Evolutionary conservation across 2,113 vertebrate species (phyloP), one percentile per base, ranked within the genome.

Genomic region (Nyctereutes procyonoides): DNA sequence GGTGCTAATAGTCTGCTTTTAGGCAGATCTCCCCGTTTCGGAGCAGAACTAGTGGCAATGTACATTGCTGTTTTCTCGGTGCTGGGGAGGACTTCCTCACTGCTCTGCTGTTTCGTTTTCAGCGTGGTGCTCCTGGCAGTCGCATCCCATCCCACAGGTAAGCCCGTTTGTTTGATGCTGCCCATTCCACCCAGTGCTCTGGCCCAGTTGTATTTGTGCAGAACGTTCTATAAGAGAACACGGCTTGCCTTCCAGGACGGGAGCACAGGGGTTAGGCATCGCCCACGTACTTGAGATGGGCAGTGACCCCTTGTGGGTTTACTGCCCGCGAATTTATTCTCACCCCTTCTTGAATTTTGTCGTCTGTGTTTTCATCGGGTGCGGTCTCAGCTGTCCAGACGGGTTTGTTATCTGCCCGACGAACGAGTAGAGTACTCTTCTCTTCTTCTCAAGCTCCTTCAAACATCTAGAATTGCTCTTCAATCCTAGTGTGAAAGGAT

Each of bases 131-230:
- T 99, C 28, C 97, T 99, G 98, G 98, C 97, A 2, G 97, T 98
- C 97, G 99, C 98, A 24, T 98, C 98, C 60, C 98, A 98, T 79
- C 98, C 99, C 88, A 99, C 98, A 98, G 99, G 99, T 99, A 98
- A 65, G 48, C 55, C 22, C 53, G 19, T 53, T 6, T 12, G 14
- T 71, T 58, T 58, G 43, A 1, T 9, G 0, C 35, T 56, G 43
- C 8, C 8, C 20, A 4, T 58, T 85, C 43, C 19, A 3, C 43
- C 35, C 58, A 55, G 88, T 53, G 30, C n/a, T n/a, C 56, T 65
- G 80, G 28, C 17, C 76, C 32, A 15, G 19, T 4, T 24, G 32
- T 63, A 0, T 83, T 58, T 51, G 86, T 35, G 11, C 35, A 74
- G 58, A 77, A 89, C 2, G 7, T 58, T 69, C 38, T 63, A 1